A percentile compares a stretch with the other conserved stretches of the same genome.
phyloP scores from a whole-genome alignment of 2,797 vertebrate species.

The Trachops cirrhosus region DNA sequence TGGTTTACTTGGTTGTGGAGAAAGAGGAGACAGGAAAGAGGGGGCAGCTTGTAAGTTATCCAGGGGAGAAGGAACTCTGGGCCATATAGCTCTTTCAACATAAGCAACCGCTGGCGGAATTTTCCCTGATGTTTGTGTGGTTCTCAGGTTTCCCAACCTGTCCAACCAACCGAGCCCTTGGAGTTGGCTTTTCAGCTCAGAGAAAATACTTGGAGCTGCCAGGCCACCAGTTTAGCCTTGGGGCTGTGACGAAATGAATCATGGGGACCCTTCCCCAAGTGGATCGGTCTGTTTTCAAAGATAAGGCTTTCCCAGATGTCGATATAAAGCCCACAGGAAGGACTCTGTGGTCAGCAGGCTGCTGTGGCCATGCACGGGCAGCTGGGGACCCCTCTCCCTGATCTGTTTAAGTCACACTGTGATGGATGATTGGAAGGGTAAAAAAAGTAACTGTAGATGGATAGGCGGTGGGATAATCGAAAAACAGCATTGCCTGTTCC shows the following conservation, averaged over 20 bases:
- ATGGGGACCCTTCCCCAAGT: neutral
- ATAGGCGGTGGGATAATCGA: slow-evolving; percentile 38
- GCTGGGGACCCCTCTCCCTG: slow-evolving; percentile 33
- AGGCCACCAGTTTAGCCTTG: neutral
- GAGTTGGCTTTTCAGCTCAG: slow-evolving; percentile 14
- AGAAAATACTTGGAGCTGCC: neutral
- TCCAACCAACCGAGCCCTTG: neutral
- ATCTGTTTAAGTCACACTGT: slow-evolving; percentile 62
- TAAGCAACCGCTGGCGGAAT: neutral
- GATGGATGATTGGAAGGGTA: slow-evolving; percentile 74
- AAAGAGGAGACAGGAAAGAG: too few species aligned
- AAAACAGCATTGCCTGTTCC: slow-evolving; percentile 59
- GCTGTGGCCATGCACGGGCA: slow-evolving; percentile 52
- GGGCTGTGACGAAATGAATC: neutral
- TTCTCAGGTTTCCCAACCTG: slow-evolving; percentile 55
- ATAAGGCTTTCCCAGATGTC: slow-evolving; percentile 52
- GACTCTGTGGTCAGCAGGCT: slow-evolving; percentile 38
- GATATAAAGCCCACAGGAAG: slow-evolving; percentile 42
- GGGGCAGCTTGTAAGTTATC: neutral
- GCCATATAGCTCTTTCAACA: neutral
- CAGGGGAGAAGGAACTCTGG: neutral
- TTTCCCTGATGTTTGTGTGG: slow-evolving; percentile 9
- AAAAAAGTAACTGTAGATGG: slow-evolving; percentile 65
- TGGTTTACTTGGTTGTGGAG: neutral
- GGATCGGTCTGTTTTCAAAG: slow-evolving; percentile 76